A percentile compares a stretch with the other conserved stretches of the same genome.
Conservation (phyloP, 2,797 vertebrate species). For the Cercopithecus diana region DNA sequence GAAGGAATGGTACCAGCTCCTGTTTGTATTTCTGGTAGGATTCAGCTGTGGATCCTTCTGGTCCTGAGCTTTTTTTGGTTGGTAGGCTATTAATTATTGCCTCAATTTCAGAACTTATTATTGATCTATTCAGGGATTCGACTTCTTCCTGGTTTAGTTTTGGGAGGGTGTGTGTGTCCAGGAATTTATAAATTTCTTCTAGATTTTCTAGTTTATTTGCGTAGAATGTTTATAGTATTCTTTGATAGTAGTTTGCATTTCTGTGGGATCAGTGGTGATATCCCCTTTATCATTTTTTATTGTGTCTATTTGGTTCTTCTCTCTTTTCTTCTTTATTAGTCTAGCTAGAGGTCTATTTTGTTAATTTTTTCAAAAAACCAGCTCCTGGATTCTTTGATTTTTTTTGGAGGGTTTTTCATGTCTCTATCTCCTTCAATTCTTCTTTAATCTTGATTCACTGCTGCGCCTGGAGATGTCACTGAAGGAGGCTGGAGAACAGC, state of each 20-base stretch:
- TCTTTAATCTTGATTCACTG: no score
- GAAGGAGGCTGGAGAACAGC: no score
- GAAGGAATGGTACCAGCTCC: not conserved
- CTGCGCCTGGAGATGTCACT: no score
- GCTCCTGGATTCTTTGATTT: not conserved
- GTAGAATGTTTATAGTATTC: not conserved
- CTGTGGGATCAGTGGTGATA: not conserved
- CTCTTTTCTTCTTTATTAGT: not conserved
- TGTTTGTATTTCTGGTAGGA: not conserved
- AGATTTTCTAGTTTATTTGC: not conserved
- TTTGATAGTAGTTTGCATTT: not conserved
- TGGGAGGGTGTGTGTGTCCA: not conserved
- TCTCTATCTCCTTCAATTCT: no score
- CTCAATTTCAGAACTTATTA: not conserved
- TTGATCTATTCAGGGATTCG: not conserved
- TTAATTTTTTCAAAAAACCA: not conserved
- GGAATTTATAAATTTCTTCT: not conserved
- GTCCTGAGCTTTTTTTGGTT: not conserved
- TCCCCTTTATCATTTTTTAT: not conserved
- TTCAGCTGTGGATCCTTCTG: not conserved
- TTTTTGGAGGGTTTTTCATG: no score
- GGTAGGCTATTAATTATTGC: not conserved
- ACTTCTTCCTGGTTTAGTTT: not conserved
- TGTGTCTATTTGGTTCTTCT: not conserved
- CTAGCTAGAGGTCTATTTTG: not conserved